These are phyloP conservation scores for Seriola dumerili DNA, from an alignment of 2,113 vertebrate species.

Conservation along the genomic window DNA sequence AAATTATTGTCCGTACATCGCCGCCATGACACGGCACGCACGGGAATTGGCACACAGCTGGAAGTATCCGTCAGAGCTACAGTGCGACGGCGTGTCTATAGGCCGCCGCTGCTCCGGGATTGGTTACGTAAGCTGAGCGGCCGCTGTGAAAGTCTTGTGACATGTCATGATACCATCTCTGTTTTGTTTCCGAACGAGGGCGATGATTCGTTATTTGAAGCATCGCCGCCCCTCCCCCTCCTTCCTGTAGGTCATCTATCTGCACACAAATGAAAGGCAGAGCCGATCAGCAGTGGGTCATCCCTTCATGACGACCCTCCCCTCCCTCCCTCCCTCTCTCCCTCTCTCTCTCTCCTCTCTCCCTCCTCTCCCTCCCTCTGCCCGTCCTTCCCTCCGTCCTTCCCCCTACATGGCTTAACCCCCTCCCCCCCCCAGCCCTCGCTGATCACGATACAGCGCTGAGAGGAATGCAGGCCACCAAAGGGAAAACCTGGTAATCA, in stretches of 20 bases:
- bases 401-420: constrained; percentile 51
- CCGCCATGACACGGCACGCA: neutral
- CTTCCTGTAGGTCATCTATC: constrained; percentile 46
- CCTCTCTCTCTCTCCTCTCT: neutral
- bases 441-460: constrained; percentile 48
- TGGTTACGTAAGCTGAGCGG: constrained; percentile 48
- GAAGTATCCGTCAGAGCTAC: neutral
- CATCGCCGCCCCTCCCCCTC: constrained; percentile 26
- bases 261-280: constrained; percentile 23
- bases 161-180: constrained; percentile 27
- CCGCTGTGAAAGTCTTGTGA: constrained; percentile 57
- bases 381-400: constrained; percentile 25
- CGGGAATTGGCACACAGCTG: neutral
- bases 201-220: constrained; percentile 7
- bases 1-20: neutral
- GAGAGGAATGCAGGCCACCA: constrained; percentile 61
- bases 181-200: neutral
- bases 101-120: neutral
- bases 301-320: constrained; percentile 44
- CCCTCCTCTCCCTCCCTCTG: neutral
- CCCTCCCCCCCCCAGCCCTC: constrained; percentile 37
- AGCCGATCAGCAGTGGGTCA: constrained; percentile 55
- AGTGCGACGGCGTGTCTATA: neutral
- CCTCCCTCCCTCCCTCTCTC: constrained; percentile 5
- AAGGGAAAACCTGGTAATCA: constrained; percentile 70